Percentiles rank a stretch among this genome's conserved stretches.
Conservation (phyloP, 2,888 invertebrate species). For the Drosophila kuntzei region DNA sequence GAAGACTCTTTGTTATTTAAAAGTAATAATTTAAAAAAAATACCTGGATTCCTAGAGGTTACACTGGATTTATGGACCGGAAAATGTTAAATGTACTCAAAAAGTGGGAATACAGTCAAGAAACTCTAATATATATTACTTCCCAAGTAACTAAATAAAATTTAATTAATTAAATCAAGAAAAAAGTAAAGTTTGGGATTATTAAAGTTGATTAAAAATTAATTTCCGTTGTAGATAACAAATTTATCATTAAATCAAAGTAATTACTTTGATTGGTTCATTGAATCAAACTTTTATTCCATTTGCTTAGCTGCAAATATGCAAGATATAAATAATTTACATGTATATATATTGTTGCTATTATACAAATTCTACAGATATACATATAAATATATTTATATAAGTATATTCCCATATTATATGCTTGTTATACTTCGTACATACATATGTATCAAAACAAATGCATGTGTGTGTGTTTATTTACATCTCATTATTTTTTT, state of each 20-base stretch:
- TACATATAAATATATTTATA: constrained; percentile 6
- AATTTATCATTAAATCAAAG: background rate
- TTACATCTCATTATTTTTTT: constrained; percentile 59
- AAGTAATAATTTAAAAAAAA: no score
- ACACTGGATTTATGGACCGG: no score
- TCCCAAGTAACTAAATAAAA: no score
- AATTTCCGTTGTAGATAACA: background rate
- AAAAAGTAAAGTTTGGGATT: no score
- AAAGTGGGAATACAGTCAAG: no score
- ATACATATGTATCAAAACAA: constrained; percentile 64
- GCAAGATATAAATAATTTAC: constrained; percentile 27
- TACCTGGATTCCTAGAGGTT: no score
- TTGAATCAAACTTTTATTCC: constrained; percentile 16
- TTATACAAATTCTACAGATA: constrained; percentile 45
- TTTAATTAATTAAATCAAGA: no score
- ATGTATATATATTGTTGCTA: constrained; percentile 20
- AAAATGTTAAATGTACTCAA: no score
- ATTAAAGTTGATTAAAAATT: no score
- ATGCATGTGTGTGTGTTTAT: constrained; percentile 57
- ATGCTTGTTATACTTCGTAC: constrained; percentile 43
- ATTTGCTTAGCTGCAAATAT: constrained; percentile 22
- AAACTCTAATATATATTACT: no score
- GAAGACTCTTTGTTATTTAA: no score
- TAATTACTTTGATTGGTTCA: background rate
- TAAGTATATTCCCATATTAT: constrained; percentile 8